These are phyloP conservation scores for Sialis fuliginosa DNA, from an alignment of 2,888 invertebrate species.

Conservation along the genomic window DNA sequence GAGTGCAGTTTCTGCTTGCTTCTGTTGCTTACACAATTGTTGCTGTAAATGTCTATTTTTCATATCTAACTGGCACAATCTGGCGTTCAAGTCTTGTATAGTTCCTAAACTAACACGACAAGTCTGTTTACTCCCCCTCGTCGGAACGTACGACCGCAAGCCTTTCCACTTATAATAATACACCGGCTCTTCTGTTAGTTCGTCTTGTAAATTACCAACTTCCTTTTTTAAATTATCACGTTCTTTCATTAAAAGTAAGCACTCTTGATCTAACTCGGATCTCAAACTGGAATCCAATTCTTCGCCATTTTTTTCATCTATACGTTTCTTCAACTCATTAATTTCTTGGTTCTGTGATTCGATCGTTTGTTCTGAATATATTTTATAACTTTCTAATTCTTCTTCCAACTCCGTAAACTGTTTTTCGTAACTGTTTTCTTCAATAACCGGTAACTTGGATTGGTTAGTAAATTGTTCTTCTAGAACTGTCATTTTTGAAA, in stretches of 20 bases:
- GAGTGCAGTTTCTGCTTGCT: slow-evolving; percentile 40
- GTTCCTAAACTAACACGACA: slow-evolving; percentile 7
- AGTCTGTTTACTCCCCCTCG: slow-evolving; percentile 1
- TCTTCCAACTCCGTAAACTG: slow-evolving; percentile 53
- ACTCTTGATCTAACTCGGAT: slow-evolving; percentile 22
- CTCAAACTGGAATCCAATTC: slow-evolving; percentile 10
- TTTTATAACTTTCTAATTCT: slow-evolving; percentile 42
- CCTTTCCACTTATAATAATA: slow-evolving; percentile 5
- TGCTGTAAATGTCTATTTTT: slow-evolving; percentile 42
- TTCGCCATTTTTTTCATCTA: slow-evolving; percentile 10
- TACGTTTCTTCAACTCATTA: slow-evolving; percentile 18
- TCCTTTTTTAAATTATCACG: slow-evolving; percentile 27
- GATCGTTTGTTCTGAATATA: slow-evolving; percentile 31
- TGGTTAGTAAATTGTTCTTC: slow-evolving; percentile 50
- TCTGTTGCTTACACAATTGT: slow-evolving; percentile 42
- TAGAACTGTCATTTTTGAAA: slow-evolving; percentile 60
- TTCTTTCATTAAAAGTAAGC: slow-evolving; percentile 22
- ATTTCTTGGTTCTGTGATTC: slow-evolving; percentile 38
- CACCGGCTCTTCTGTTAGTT: slow-evolving; percentile 2
- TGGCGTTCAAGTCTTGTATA: slow-evolving; percentile 20
- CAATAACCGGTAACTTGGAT: slow-evolving; percentile 52
- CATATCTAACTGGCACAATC: slow-evolving; percentile 33
- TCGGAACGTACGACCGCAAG: background rate
- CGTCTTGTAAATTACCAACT: slow-evolving; percentile 26
- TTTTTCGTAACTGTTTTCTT: slow-evolving; percentile 55